Percentiles rank a stretch among this genome's conserved stretches.
phyloP scores from a whole-genome alignment of 2,797 vertebrate species.

The Eremophila alpestris region DNA sequence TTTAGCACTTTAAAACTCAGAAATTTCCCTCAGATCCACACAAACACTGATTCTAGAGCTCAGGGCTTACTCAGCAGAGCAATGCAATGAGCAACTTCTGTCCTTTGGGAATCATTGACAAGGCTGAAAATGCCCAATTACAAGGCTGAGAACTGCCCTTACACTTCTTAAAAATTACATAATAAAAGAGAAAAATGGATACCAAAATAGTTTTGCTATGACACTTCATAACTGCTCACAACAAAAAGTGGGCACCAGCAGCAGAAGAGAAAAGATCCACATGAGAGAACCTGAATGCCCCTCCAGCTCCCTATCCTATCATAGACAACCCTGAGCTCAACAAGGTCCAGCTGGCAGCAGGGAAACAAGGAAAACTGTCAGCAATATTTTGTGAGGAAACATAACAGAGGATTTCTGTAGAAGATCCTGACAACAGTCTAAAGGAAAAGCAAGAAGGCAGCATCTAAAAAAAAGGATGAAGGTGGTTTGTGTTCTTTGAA shows the following conservation, averaged over 20 bases:
- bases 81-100: background rate
- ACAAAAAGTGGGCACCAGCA: conserved; percentile 12
- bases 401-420: background rate
- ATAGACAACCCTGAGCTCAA: background rate
- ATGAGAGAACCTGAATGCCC: conserved; percentile 21
- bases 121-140: background rate
- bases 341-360: conserved; percentile 2
- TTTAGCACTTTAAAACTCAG: background rate
- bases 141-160: background rate
- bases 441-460: conserved; percentile 31
- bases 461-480: conserved; percentile 45
- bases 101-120: background rate
- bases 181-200: background rate
- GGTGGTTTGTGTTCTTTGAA: conserved; percentile 44
- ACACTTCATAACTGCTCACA: background rate
- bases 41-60: background rate
- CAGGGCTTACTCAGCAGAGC: background rate
- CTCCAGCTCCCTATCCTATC: conserved; percentile 53
- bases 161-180: background rate
- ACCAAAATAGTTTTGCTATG: background rate
- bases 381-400: background rate
- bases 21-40: background rate
- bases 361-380: conserved; percentile 45
- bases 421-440: background rate
- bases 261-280: conserved; percentile 25